Evolutionary conservation across 2,113 vertebrate genomes (phyloP).

Genomic region (Tor tambroides): DNA sequence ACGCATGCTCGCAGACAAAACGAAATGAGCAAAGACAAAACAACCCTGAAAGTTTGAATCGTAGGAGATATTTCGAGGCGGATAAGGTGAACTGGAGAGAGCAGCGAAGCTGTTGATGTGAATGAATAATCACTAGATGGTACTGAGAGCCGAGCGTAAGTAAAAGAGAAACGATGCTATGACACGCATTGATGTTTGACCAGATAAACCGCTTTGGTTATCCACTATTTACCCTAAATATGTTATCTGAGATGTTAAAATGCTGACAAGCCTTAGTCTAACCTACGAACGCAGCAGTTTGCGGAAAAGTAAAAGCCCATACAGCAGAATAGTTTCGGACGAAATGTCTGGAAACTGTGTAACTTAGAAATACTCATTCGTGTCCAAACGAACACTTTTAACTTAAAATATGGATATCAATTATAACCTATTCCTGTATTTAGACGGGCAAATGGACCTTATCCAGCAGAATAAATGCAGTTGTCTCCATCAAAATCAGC

Average conservation of each 20-base stretch:
- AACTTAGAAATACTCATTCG: background rate
- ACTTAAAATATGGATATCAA: background rate
- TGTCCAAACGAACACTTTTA: background rate
- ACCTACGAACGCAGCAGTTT: background rate
- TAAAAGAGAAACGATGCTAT: conserved; percentile 37
- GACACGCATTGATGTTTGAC: conserved; percentile 43
- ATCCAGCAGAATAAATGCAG: background rate
- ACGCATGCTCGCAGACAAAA: background rate
- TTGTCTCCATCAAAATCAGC: background rate
- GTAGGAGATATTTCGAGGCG: conserved; percentile 61
- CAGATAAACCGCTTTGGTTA: conserved; percentile 16
- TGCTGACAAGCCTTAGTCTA: background rate
- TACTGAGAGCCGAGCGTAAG: conserved; percentile 63
- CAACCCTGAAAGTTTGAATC: conserved; percentile 48
- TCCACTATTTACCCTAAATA: conserved; percentile 11
- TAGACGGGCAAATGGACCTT: background rate
- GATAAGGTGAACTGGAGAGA: conserved; percentile 73
- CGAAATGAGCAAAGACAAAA: background rate
- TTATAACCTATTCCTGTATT: background rate
- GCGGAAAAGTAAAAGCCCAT: background rate
- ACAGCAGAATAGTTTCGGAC: background rate
- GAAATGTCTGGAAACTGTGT: background rate
- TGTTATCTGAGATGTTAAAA: background rate
- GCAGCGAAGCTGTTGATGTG: conserved; percentile 52
- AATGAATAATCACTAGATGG: conserved; percentile 66